phyloP scores from a whole-genome alignment of 64 coral and sea anemone genomes.

The Catalaphyllia jardinei region DNA sequence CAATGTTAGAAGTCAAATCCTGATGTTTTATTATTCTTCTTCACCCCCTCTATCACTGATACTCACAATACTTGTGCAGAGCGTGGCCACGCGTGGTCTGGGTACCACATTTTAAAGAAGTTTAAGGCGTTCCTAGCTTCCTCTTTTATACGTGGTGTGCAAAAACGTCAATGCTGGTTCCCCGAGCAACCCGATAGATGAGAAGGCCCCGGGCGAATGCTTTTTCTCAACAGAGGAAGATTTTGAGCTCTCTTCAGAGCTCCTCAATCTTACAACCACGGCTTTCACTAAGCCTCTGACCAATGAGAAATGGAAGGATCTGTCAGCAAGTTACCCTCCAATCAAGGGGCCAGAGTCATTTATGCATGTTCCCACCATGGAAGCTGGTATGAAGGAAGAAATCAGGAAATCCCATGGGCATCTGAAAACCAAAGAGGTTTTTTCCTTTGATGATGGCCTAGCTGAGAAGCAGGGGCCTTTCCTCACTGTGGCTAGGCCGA shows the following conservation, averaged over 20 bases:
- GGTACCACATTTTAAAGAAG: no score
- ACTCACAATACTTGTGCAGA: no score
- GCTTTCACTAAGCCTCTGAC: conserved; percentile 39
- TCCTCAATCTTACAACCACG: conserved; percentile 13
- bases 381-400: conserved; percentile 48
- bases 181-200: no score
- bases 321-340: conserved; percentile 14
- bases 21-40: no score
- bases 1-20: no score
- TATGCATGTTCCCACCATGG: conserved; percentile 10
- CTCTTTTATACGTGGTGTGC: no score
- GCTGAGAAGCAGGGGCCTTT: conserved; percentile 34
- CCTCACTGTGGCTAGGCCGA: conserved; percentile 17
- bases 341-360: conserved; percentile 28
- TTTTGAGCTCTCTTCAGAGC: conserved; percentile 20
- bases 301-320: conserved; percentile 43
- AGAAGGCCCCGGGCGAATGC: neutral
- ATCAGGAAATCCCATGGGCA: conserved; percentile 22
- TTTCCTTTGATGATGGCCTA: conserved; percentile 32
- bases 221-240: conserved; percentile 27
- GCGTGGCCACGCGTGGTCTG: no score
- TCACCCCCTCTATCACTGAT: no score
- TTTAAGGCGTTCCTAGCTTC: no score
- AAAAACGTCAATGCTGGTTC: no score
- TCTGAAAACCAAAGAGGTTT: conserved; percentile 45